Conservation (phyloP, 2,888 invertebrate genomes). For the Willowsia nigromaculata region DNA sequence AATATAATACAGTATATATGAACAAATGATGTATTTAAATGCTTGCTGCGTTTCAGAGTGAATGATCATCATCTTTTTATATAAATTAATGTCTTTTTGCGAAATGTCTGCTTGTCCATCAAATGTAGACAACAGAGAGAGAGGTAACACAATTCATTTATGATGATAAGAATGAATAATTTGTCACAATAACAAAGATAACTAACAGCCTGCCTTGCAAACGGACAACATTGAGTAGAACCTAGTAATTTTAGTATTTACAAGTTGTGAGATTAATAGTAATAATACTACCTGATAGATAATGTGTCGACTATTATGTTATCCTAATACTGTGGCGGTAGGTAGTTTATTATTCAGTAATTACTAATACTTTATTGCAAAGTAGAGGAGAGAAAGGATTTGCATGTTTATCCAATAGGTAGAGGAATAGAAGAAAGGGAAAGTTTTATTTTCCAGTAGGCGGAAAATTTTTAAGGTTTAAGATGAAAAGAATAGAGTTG, state of each 20-base stretch:
- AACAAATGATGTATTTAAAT: slow-evolving; percentile 70
- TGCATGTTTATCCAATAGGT: neutral
- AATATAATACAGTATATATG: slow-evolving; percentile 47
- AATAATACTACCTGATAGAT: no score
- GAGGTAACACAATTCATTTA: neutral
- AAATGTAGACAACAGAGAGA: neutral
- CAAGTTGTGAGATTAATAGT: no score
- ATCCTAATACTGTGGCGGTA: neutral
- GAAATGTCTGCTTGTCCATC: slow-evolving; percentile 44
- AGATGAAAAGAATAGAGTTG: neutral
- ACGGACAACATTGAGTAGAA: no score
- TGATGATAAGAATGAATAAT: no score
- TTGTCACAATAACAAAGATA: no score
- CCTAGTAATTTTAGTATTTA: no score
- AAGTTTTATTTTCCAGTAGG: neutral
- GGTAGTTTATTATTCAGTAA: no score
- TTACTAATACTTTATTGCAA: no score
- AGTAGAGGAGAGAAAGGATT: no score
- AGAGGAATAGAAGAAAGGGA: neutral
- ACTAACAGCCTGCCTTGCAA: no score
- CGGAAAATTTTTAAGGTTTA: neutral
- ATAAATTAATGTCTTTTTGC: slow-evolving; percentile 69
- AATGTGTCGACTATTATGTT: no score
- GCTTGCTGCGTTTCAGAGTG: slow-evolving; percentile 67
- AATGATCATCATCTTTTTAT: slow-evolving; percentile 27